phyloP scores from a whole-genome alignment of 2,888 invertebrate genomes.

The Tiliacea aurago region DNA sequence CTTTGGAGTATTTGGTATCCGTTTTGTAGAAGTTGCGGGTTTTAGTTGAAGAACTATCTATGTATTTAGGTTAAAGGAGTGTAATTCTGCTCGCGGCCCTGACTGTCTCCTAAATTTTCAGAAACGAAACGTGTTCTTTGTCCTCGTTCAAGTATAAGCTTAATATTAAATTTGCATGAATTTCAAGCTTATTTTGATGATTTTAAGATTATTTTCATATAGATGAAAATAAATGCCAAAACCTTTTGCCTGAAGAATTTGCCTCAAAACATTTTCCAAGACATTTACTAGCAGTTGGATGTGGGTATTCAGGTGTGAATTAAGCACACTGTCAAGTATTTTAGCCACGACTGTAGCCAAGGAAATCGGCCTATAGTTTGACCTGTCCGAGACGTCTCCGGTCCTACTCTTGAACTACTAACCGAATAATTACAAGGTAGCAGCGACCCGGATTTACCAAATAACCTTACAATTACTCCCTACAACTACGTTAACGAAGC shows the following conservation, averaged over 20 bases:
- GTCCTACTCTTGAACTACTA: no score
- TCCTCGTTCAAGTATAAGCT: neutral
- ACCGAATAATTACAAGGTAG: slow-evolving; percentile 13
- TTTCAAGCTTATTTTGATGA: neutral
- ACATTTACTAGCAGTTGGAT: neutral
- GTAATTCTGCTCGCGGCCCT: neutral
- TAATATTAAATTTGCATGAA: neutral
- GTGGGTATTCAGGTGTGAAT: no score
- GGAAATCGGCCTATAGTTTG: no score
- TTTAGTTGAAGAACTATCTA: slow-evolving; percentile 2
- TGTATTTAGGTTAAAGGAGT: neutral
- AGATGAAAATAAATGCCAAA: neutral
- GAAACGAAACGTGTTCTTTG: neutral
- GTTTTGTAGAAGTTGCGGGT: slow-evolving; percentile 9
- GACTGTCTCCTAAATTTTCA: neutral
- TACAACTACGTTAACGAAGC: slow-evolving; percentile 27
- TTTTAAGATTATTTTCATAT: neutral
- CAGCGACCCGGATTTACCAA: slow-evolving; percentile 10
- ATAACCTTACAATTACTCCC: slow-evolving; percentile 39
- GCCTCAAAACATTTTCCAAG: neutral
- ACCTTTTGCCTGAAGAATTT: neutral
- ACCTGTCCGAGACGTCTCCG: no score
- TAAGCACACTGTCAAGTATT: no score
- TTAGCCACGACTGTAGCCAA: no score
- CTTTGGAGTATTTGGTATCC: slow-evolving; percentile 25